Base-by-base conservation (phyloP, 2,797 vertebrate species). In the Psittacula echo region DNA sequence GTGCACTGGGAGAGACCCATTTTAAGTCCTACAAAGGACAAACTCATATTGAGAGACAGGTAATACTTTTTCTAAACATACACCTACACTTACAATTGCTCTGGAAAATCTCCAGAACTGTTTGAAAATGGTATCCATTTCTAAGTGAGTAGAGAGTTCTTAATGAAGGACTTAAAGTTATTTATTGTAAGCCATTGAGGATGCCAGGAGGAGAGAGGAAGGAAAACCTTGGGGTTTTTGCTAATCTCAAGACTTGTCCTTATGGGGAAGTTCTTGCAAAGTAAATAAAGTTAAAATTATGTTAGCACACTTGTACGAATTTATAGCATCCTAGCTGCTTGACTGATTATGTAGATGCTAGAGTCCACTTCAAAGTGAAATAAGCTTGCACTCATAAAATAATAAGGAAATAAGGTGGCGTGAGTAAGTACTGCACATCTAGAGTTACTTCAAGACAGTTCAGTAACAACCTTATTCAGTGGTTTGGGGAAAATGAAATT, bases 381-480 rank as follows among this genome's bases (percentile, higher is more conserved):
- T 81, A 90, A 91, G 23, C 45, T 91, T 91, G 66, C 27, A n/a
- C n/a, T 78, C 42, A 30, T 50, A 66, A 93, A 91, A 73, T 88
- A 66, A 45, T 67, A 47, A 86, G 73, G 62, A 94, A 84, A 41
- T 81, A 84, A 45, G 27, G 26, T 81, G 27, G 1, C 32, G 5
- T 54, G 21, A 85, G 26, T 48, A 60, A 64, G 27, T 83, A 70
- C 78, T 79, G 44, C 30, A 56, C 51, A 37, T 87, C 22, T 73
- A 75, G 70, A 68, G 83, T 82, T 89, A 75, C 32, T 68, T 58
- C 32, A 23, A 50, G 42, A 47, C 84, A 73, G n/a, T 50, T 92
- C 64, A 73, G 29, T 62, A 81, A 66, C 41, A 67, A 29, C 23
- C 11, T 85, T 78, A 47, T 53, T 89, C 48, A 72, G 11, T n/a